A percentile compares a stretch with the other conserved stretches of the same genome.
These are phyloP conservation scores for Coryphaenoides rupestris DNA, from an alignment of 2,113 vertebrate species.

Conservation along the genomic window DNA sequence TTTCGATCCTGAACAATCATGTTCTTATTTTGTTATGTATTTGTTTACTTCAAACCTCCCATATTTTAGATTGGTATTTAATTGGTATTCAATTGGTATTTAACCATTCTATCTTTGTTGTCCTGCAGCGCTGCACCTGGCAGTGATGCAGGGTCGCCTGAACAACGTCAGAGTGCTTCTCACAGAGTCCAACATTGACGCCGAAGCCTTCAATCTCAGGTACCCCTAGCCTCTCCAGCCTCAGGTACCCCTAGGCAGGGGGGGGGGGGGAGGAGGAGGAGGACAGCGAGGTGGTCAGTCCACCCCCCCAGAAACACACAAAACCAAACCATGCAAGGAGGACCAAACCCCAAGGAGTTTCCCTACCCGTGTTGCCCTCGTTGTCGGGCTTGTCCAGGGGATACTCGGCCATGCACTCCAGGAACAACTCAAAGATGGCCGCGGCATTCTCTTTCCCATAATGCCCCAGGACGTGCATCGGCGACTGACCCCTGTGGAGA, in stretches of 20 bases:
- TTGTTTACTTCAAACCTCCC: too few relatives aligned
- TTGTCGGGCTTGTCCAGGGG: conserved; percentile 92
- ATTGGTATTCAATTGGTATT: too few relatives aligned
- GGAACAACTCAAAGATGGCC: conserved; percentile 94
- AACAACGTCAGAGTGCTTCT: conserved; percentile 92
- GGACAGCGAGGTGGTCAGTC: too few relatives aligned
- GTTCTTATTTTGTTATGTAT: too few relatives aligned
- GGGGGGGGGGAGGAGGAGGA: too few relatives aligned
- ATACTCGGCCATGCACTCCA: conserved; percentile 97
- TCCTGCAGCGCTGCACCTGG: conserved; percentile 87
- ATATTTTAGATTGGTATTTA: too few relatives aligned
- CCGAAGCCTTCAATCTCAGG: conserved; percentile 87
- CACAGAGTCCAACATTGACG: conserved; percentile 93
- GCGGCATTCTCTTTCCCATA: conserved; percentile 97
- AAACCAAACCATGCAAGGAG: too few relatives aligned
- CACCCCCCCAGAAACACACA: too few relatives aligned
- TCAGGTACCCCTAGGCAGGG: neutral
- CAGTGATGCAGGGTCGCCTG: conserved; percentile 95
- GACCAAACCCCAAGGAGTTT: neutral
- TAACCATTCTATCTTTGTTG: neutral
- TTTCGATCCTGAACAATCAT: too few relatives aligned
- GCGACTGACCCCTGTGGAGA: conserved; percentile 87
- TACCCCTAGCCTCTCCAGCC: neutral
- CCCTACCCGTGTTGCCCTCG: conserved; percentile 91
- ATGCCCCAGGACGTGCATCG: conserved; percentile 95